Percentiles rank a stretch among this genome's conserved stretches.
phyloP scores from a whole-genome alignment of 1,140 invertebrate genomes.

The Eciton burchellii region DNA sequence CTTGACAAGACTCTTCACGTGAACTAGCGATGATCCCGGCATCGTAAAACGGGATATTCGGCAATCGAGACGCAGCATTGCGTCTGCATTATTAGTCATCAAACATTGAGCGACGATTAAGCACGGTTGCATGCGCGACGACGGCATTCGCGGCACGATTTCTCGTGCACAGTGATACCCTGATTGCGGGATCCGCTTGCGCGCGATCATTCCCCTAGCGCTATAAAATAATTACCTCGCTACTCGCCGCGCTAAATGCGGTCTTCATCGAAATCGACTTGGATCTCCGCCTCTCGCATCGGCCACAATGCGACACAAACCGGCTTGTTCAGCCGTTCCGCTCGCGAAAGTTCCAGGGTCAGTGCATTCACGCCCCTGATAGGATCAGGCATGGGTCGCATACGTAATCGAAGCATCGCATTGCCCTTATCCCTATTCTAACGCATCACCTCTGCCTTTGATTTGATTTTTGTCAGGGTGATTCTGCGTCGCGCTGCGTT shows the following conservation, averaged over 20 bases:
- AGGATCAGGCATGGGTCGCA: constrained; percentile 35
- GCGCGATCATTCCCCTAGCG: neutral
- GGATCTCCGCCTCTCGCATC: neutral
- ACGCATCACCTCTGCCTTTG: constrained; percentile 10
- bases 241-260: neutral
- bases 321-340: constrained; percentile 14
- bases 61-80: neutral
- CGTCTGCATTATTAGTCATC: neutral
- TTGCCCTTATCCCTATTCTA: neutral
- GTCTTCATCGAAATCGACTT: neutral
- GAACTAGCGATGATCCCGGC: too few species aligned
- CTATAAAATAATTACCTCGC: constrained; percentile 45
- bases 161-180: constrained; percentile 16
- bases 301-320: constrained; percentile 18
- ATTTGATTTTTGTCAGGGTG: constrained; percentile 17
- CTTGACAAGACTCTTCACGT: too few species aligned
- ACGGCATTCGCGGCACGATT: constrained; percentile 44
- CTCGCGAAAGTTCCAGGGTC: constrained; percentile 22
- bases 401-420: constrained; percentile 29
- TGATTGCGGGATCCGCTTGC: constrained; percentile 31
- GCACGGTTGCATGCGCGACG: neutral
- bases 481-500: neutral
- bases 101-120: constrained; percentile 35
- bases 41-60: too few species aligned
- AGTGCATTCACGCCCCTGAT: neutral